Conservation (phyloP, 2,113 vertebrate species). For the Mesitornis unicolor region DNA sequence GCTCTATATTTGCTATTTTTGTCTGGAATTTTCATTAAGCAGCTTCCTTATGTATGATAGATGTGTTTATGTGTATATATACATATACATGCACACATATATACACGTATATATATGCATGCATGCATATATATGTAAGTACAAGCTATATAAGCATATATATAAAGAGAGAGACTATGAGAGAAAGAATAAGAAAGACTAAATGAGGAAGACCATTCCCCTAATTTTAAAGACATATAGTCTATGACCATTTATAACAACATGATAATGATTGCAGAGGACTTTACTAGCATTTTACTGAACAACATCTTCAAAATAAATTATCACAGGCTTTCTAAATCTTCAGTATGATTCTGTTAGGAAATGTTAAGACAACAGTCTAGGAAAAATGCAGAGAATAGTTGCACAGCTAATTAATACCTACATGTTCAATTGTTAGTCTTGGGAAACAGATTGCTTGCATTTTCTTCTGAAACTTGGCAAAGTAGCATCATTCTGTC, state of each 20-base stretch:
- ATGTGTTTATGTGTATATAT: neutral
- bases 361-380: neutral
- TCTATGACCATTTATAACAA: neutral
- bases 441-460: neutral
- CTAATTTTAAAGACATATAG: neutral
- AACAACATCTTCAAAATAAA: neutral
- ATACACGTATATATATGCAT: fast-evolving
- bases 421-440: neutral
- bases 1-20: neutral
- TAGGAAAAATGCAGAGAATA: neutral
- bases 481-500: neutral
- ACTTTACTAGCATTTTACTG: neutral
- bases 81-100: neutral
- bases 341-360: neutral
- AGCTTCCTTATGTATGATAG: neutral
- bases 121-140: neutral
- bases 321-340: neutral
- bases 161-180: neutral
- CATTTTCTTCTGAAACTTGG: neutral
- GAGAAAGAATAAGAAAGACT: neutral
- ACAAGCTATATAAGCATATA: neutral
- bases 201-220: neutral
- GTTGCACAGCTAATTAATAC: neutral
- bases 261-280: neutral
- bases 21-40: neutral